Evolutionary conservation across 92 coral and sea anemone species (phyloP), one percentile per base, ranked within the genome.

Genomic region (Phenganax subtilis): DNA sequence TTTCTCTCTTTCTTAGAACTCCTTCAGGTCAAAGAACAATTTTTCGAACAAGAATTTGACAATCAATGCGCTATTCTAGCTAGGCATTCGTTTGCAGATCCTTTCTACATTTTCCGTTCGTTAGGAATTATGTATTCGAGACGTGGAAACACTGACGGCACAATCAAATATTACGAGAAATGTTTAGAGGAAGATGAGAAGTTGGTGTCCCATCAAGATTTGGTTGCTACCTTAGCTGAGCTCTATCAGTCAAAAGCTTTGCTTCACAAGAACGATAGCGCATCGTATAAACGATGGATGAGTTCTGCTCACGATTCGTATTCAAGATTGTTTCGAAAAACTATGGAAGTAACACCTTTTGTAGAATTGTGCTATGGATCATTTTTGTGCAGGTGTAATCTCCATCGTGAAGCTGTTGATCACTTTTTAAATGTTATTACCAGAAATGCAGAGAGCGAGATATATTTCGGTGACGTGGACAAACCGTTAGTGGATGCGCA

Each of bases 221-320:
- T 76, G 27, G 81, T 76, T 6, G 81, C 3, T 6, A 76, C 81
- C 6, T 51, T 76, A 8, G 69, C 81, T 8, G 81, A 76, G 28
- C 70, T 76, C 0, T 76, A 76, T 25, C 81, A 76, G 51, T 3
- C 70, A 10, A 76, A 76, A 76, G 70, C 81, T 30, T 44, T 76
- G 27, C 27, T 16, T 9, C 11, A 55, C 11, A 75, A 54, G 61
- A 47, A 76, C 3, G 81, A 76, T 12, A 14, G 56, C 51, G 11
- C 68, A 14, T 47, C 56, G 56, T 59, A 57, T 12, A 51, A 27
- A 28, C n/a, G n/a, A 7, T 76, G 81, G 81, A 76, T 76, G 81
- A 59, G 57, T 0, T 28, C 8, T 15, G 69, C 81, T 64, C 56
- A 29, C 15, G 69, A 58, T 1, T 60, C 20, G 51, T 76, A 28